Conservation (phyloP, 1,140 invertebrate species). For the Gryllus bimaculatus region DNA sequence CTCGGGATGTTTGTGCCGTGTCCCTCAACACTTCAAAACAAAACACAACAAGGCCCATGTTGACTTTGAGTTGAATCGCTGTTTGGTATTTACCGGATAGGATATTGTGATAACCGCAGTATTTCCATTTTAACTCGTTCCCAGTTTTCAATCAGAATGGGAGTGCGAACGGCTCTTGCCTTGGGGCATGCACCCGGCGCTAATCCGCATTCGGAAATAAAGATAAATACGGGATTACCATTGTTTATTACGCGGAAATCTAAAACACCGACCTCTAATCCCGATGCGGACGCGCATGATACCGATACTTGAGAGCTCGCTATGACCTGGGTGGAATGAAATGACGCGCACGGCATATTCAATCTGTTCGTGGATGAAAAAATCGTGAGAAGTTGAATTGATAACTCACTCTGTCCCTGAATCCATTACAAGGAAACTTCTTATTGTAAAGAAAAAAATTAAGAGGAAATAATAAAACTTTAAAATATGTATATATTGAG, state of each 20-base stretch:
- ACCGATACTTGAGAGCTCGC: background rate
- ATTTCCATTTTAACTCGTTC: conserved; percentile 5
- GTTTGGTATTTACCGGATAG: background rate
- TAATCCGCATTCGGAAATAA: conserved; percentile 4
- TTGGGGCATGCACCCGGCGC: background rate
- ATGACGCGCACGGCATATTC: background rate
- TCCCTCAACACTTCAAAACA: background rate
- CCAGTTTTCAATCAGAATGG: conserved; percentile 4
- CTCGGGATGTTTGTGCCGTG: background rate
- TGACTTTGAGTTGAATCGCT: conserved; percentile 4
- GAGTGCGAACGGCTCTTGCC: background rate
- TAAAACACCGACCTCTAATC: background rate
- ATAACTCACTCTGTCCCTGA: too few species aligned
- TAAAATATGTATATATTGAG: too few species aligned
- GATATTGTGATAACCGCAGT: conserved; percentile 4
- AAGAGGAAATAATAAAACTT: too few species aligned
- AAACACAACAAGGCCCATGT: background rate
- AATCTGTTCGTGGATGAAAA: too few species aligned
- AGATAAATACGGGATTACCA: background rate
- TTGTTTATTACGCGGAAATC: conserved; percentile 4
- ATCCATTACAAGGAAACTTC: too few species aligned
- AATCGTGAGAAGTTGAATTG: too few species aligned
- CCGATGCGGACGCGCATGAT: background rate
- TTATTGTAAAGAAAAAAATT: too few species aligned
- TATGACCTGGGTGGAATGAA: background rate